Evolutionary conservation across 2,888 invertebrate genomes (phyloP).

Genomic region (Biston stratarius): DNA sequence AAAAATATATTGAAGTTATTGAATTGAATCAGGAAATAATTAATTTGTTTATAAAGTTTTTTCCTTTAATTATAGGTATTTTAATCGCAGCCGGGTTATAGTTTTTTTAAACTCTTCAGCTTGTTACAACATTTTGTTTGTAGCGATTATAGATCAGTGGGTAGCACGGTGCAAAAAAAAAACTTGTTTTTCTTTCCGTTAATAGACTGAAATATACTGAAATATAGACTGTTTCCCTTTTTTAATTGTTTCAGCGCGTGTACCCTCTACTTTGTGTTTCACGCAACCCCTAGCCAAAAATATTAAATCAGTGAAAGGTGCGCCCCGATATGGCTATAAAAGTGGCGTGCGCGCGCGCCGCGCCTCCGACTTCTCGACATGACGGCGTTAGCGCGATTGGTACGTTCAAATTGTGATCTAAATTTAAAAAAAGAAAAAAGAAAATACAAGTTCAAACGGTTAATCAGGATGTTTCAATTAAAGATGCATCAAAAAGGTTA

Average conservation of each 20-base stretch:
- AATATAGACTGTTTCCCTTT: not conserved
- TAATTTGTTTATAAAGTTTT: too few species aligned
- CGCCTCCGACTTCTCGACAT: conserved; percentile 80
- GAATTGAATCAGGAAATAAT: too few species aligned
- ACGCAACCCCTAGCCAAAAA: conserved; percentile 62
- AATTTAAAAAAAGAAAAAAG: conserved; percentile 46
- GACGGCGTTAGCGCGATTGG: conserved; percentile 78
- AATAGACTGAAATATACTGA: not conserved
- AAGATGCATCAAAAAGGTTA: not conserved
- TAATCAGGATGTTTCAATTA: conserved; percentile 10
- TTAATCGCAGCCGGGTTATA: too few species aligned
- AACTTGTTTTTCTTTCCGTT: not conserved
- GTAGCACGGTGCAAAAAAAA: too few species aligned
- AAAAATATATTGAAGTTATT: too few species aligned
- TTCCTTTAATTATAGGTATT: too few species aligned
- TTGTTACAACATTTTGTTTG: too few species aligned
- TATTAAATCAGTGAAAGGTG: conserved; percentile 75
- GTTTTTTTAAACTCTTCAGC: too few species aligned
- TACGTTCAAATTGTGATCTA: conserved; percentile 66
- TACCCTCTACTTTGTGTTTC: not conserved
- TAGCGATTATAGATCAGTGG: too few species aligned
- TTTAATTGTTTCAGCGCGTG: not conserved
- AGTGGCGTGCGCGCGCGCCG: conserved; percentile 70
- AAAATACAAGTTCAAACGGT: conserved; percentile 3
- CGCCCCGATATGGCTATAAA: conserved; percentile 72